Conservation (phyloP, 2,113 vertebrate genomes). For the human (Homo sapiens) region DNA sequence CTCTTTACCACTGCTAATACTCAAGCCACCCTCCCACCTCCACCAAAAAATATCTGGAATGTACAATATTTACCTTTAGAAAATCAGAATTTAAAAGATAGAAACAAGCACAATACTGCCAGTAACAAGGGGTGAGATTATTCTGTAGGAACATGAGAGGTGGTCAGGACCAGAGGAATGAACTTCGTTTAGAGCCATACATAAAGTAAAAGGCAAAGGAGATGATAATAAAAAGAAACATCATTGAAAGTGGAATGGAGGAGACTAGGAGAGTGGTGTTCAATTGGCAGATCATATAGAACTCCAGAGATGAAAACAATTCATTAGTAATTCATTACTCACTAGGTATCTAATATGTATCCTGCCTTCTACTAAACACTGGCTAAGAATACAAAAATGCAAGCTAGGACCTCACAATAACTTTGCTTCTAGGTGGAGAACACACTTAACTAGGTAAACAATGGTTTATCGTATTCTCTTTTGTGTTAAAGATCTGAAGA, state of each 20-base stretch:
- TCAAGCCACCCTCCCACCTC: background rate
- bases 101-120: background rate
- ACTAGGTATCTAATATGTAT: background rate
- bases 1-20: background rate
- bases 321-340: background rate
- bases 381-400: background rate
- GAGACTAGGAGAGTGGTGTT: background rate
- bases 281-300: background rate
- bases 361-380: background rate
- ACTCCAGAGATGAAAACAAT: background rate
- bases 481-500: conserved; percentile 20
- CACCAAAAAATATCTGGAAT: background rate
- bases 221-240: background rate
- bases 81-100: background rate
- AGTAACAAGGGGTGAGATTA: background rate
- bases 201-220: background rate
- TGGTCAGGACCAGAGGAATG: background rate
- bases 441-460: background rate
- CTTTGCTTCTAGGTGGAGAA: background rate
- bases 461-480: background rate
- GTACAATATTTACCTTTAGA: background rate
- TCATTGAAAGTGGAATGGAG: background rate
- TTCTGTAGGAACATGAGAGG: background rate
- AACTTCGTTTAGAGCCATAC: background rate
- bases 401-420: background rate